Base-by-base conservation (phyloP, 2,888 invertebrate species). In the Melinaea marsaeus region DNA sequence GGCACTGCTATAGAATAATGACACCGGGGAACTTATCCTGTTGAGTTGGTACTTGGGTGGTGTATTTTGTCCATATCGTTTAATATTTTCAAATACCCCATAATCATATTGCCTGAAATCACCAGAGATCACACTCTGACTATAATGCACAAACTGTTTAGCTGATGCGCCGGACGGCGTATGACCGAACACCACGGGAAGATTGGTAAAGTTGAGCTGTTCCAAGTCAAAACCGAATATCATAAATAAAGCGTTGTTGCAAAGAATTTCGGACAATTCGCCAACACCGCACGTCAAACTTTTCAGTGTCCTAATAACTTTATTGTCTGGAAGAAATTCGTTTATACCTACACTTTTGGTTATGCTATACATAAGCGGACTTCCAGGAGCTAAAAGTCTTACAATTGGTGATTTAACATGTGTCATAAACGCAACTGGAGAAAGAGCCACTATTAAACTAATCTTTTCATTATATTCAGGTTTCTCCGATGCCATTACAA, bases 281-380 rank as follows among this genome's bases (percentile, higher is more conserved):
- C 83, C 83, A 42, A 81, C 78, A 0, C 85, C 85, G 70, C 93
- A 93, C 37, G 91, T 71, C 0, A 81, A 33, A 32, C 74, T 63
- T 64, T 91, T 92, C 55, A 92, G 75, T 22, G 83, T 74, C 3
- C 79, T 83, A 57, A 92, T 78, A 11, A 94, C 79, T 2, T 79
- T 78, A 60, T 80, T 85, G 55, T 92, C 92, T 0, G 95, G 95
- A 13, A 93, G 73, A 70, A 96, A 94, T 75, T 96, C 95, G 65
- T 93, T 77, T 0, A 89, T 55, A 0, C 94, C 93, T 64, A 94
- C 66, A 47, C 80, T 65, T 51, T 82, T 79, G n/a, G 75, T 47
- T 4, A 80, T 57, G 7, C 69, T 72, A 48, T 83, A 75, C 3
- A 83, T 60, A 2, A 82, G 45, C 0, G 77, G 69, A 0, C 76